Base-by-base conservation (phyloP, 2,797 vertebrate genomes). In the Alca torda region DNA sequence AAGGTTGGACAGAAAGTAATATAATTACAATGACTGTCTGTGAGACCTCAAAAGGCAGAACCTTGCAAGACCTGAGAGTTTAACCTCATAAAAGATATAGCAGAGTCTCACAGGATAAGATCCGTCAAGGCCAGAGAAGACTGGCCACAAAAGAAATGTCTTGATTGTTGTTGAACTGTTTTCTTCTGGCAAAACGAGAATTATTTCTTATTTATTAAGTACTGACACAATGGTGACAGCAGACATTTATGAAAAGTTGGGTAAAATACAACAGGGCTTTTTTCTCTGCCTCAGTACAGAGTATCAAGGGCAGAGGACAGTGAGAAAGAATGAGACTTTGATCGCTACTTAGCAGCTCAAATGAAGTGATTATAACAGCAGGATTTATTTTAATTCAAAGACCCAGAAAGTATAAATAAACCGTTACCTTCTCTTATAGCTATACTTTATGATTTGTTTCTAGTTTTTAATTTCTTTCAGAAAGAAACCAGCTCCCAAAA, bases 1-100 rank as follows among this genome's bases (percentile, higher is more conserved):
- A 95, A 95, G 87, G 65, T 84, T 95, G 72, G 83, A 97, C 77
- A 94, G 73, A 96, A 91, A 94, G 64, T 77, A 89, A 91, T 60
- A 80, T 69, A 90, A 90, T 96, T 96, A 91, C 57, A 90, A 31
- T 90, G 56, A 88, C 64, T 81, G 79, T 74, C 87, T 93, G 57
- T 57, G 87, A 92, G 92, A 96, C 84, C 91, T 89, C 78, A 76
- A 80, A 50, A 90, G 41, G 43, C 35, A 89, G 51, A 95, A 64
- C 56, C 56, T 83, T 69, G 46, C 14, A 41, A 84, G 51, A 78
- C 37, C n/a, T 79, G 46, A 86, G 73, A 81, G 37, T 87, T 93
- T 63, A 89, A 84, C 65, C 43, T 87, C 53, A 60, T 63, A 51
- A 87, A 93, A 84, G 16, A 60, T 43, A 79, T 1, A 80, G 18